Base-by-base conservation (phyloP, 2,888 invertebrate species). In the Caenorhabditis sulstoni region DNA sequence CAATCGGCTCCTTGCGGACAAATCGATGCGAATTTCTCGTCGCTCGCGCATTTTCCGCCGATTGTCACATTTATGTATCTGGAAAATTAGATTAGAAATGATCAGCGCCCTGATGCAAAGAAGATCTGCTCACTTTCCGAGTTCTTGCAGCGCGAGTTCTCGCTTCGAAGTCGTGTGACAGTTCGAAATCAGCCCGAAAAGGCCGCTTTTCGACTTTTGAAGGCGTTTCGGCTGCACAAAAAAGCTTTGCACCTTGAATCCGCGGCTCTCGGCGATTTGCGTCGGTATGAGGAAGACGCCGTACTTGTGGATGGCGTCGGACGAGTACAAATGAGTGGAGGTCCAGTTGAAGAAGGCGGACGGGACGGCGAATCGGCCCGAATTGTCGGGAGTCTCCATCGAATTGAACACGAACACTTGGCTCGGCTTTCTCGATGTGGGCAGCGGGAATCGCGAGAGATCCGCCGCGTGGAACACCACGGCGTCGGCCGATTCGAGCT, bases 401-500 rank as follows among this genome's bases (percentile, higher is more conserved):
- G 78, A 76, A 5, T 75, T 57, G 70, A 79, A 79, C 0, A 79
- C 68, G 39, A 66, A 79, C 12, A 75, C 12, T 66, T 79, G 79
- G 3, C 44, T 11, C 5, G 67, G 67, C 55, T 76, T 71, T 22
- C 76, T 35, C 1, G 37, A 18, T 1, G 37, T 22, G 5, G 76
- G 80, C 23, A 76, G 71, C 1, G 81, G 77, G 14, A 73, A 62
- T 23, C 64, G 49, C 3, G 45, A 53, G 44, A 90, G 57, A 49
- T 89, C 88, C 39, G 81, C 78, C 23, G 81, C 83, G 85, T 93
- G 93, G 85, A 93, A 92, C 16, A 94, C 85, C 0, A 94, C 93
- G 1, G 94, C 93, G 87, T 94, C 94, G 0, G 94, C 93, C 7
- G 87, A 88, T 0, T 90, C 75, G 12, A 93, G 82, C 20, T 92